Percentiles rank a stretch among this genome's conserved stretches.
Conservation (phyloP, 1,140 invertebrate species). For the Eubasilissa regina region DNA sequence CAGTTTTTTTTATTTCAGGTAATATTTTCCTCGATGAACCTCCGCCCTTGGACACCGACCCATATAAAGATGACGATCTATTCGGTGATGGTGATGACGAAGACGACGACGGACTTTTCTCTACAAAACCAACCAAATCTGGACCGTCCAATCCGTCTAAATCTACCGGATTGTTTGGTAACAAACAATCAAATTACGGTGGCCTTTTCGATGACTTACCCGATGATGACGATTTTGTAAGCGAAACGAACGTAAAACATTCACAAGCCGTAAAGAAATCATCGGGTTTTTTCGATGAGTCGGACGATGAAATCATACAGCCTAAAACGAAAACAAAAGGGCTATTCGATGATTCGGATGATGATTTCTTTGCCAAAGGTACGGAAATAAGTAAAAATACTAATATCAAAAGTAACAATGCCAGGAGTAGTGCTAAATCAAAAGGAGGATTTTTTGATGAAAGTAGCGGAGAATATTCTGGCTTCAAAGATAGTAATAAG, state of each 20-base stretch:
- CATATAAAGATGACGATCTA: constrained; percentile 51
- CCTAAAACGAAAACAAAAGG: constrained; percentile 38
- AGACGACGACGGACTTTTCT: constrained; percentile 61
- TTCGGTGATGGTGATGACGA: constrained; percentile 61
- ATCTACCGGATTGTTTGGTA: constrained; percentile 33
- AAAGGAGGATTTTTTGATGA: constrained; percentile 44
- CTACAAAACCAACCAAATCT: constrained; percentile 35
- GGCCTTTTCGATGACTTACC: constrained; percentile 63
- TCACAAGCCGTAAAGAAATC: neutral
- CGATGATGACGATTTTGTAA: constrained; percentile 31
- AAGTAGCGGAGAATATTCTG: neutral
- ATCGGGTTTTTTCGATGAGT: constrained; percentile 11
- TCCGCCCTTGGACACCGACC: constrained; percentile 66
- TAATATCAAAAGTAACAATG: constrained; percentile 2
- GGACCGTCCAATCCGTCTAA: constrained; percentile 22
- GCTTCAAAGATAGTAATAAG: neutral
- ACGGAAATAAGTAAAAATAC: constrained; percentile 49
- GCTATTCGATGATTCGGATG: constrained; percentile 60
- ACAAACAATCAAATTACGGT: constrained; percentile 42
- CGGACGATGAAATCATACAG: constrained; percentile 5
- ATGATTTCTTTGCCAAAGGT: constrained; percentile 62
- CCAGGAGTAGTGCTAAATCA: neutral
- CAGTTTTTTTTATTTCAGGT: constrained; percentile 61
- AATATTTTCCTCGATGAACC: constrained; percentile 72
- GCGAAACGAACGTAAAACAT: constrained; percentile 6